Evolutionary conservation across 2,797 vertebrate genomes (phyloP), one percentile per base, ranked within the genome.

Genomic region (Hippoglossus hippoglossus): DNA sequence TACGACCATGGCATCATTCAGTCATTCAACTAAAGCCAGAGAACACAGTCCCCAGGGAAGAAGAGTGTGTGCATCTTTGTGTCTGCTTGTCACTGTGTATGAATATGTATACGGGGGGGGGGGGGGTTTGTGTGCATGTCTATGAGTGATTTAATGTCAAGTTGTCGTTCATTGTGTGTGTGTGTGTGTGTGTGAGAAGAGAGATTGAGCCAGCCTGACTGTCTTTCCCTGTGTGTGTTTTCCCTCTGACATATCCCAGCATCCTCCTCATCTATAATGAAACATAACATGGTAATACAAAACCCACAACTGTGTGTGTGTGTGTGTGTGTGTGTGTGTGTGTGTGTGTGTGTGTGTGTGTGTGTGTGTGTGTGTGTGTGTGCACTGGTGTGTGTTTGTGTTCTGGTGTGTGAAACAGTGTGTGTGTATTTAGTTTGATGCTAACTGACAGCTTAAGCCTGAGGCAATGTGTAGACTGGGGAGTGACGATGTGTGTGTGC

Each of bases 181-280:
- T 75, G 39, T 44, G 51, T 60, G 60, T 60, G 56, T 28, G 51
- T 52, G 63, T 16, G 9, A n/a, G n/a, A 9, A 8, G n/a, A 62
- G 26, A 66, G 50, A 62, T 2, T 34, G 44, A 46, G 26, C 39
- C 58, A 39, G 59, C 61, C 60, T 70, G 50, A 61, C 62, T 61
- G 51, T 72, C 49, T 80, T 55, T 71, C 58, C 71, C 50, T 79
- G 67, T 63, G 71, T 79, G 68, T 73, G 77, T 77, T 67, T 63
- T 80, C 15, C 34, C 58, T 73, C 53, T 85, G 79, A 88, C 81
- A 90, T 63, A 75, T 86, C 71, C 56, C 47, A 82, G 62, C 75
- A 77, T 89, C 75, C 70, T 82, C 66, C 77, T 90, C 88, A 89
- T 93, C 62, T 85, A 85, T 87, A 87, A 90, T 90, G 58, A 84